phyloP scores from a whole-genome alignment of 2,113 vertebrate genomes.

The Podocnemis expansa region DNA sequence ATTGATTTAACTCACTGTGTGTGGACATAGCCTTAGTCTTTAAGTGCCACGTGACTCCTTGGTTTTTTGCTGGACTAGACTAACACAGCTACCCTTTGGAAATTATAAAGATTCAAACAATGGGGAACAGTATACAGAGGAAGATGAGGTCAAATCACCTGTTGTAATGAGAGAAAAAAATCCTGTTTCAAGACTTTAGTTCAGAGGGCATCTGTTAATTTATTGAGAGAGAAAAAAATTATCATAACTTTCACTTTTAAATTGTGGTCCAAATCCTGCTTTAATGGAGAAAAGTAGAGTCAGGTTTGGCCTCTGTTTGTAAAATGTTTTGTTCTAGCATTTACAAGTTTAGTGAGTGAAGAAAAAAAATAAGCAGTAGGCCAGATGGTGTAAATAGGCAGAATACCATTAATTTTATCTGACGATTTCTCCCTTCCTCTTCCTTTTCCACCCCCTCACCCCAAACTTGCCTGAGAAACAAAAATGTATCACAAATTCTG shows the following conservation, averaged over 20 bases:
- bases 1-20: no score
- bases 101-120: no score
- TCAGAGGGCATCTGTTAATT: neutral
- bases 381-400: neutral
- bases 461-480: neutral
- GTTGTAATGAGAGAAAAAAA: no score
- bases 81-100: no score
- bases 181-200: neutral
- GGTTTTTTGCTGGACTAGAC: no score
- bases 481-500: neutral
- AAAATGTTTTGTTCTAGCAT: neutral
- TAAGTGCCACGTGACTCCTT: no score
- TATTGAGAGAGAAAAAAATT: neutral
- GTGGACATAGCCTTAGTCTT: no score
- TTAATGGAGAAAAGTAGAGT: neutral
- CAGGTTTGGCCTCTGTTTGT: neutral
- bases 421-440: neutral
- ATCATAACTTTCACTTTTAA: neutral
- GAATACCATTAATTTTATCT: neutral
- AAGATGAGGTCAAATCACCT: no score
- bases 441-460: neutral
- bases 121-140: no score
- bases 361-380: neutral
- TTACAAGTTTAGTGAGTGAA: neutral
- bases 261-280: neutral